These are phyloP conservation scores for Lota lota DNA, from an alignment of 2,113 vertebrate genomes.

Conservation along the genomic window DNA sequence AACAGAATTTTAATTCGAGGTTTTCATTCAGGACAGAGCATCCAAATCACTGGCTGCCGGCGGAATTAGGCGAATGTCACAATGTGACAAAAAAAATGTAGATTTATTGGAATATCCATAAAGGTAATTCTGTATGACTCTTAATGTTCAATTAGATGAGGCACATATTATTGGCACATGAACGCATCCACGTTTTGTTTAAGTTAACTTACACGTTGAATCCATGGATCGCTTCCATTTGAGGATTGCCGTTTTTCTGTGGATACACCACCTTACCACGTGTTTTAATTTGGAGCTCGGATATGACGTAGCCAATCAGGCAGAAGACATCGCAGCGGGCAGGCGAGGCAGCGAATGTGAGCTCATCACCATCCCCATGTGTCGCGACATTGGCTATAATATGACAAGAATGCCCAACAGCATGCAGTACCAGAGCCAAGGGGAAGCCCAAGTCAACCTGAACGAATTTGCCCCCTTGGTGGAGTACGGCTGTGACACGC, in stretches of 20 bases:
- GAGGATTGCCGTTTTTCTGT: conserved; percentile 63
- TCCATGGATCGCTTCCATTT: conserved; percentile 63
- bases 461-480: conserved; percentile 93
- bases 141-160: too few relatives aligned
- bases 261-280: conserved; percentile 76
- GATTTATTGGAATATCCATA: too few relatives aligned
- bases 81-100: too few relatives aligned
- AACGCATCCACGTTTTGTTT: too few relatives aligned
- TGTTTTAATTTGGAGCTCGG: conserved; percentile 82
- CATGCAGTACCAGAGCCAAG: conserved; percentile 90
- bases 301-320: conserved; percentile 84
- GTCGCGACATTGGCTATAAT: conserved; percentile 96
- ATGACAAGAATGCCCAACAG: conserved; percentile 96
- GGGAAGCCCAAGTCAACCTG: conserved; percentile 88
- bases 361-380: conserved; percentile 92
- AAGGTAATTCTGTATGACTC: conserved; percentile 24
- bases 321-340: too few relatives aligned
- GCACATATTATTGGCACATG: too few relatives aligned
- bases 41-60: too few relatives aligned
- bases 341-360: conserved; percentile 88
- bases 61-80: too few relatives aligned
- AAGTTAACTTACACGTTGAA: too few relatives aligned
- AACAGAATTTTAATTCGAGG: too few relatives aligned
- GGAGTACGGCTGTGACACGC: conserved; percentile 92
- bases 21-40: too few relatives aligned